Percentiles rank a stretch among this genome's conserved stretches.
These are phyloP conservation scores for Mesocentrotus franciscanus DNA, from an alignment of 53 echinoderm and acorn worm species.

Conservation along the genomic window DNA sequence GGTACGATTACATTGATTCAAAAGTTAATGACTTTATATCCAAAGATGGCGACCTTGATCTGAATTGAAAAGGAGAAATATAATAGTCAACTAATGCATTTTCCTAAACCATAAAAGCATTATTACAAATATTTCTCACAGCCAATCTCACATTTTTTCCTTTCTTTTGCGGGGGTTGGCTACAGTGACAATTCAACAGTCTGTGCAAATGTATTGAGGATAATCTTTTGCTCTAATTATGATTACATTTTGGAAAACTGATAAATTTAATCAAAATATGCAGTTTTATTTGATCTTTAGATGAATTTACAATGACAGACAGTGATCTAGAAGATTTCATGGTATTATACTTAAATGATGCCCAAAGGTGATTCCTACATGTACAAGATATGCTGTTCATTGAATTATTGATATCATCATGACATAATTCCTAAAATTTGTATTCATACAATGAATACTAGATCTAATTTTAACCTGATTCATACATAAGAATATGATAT, in stretches of 20 bases:
- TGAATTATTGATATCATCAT: background rate
- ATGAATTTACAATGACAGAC: background rate
- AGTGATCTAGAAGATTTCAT: background rate
- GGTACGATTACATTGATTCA: background rate
- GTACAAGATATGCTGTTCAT: background rate
- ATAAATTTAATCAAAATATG: background rate
- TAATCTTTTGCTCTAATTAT: background rate
- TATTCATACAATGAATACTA: background rate
- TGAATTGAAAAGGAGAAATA: background rate
- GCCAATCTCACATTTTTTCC: background rate
- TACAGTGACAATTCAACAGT: background rate
- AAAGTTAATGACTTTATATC: background rate
- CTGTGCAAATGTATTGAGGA: background rate
- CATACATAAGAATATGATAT: background rate
- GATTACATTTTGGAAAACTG: background rate
- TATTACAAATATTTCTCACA: background rate
- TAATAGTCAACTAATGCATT: background rate
- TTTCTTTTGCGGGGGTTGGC: no score
- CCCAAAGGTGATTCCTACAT: background rate
- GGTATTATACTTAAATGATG: background rate
- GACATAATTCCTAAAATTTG: background rate
- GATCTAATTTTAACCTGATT: background rate
- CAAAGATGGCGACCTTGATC: background rate
- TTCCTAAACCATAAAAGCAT: background rate
- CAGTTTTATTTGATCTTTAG: background rate